Evolutionary conservation across 2,888 invertebrate species (phyloP), one percentile per base, ranked within the genome.

Genomic region (Gasteruption jaculator): DNA sequence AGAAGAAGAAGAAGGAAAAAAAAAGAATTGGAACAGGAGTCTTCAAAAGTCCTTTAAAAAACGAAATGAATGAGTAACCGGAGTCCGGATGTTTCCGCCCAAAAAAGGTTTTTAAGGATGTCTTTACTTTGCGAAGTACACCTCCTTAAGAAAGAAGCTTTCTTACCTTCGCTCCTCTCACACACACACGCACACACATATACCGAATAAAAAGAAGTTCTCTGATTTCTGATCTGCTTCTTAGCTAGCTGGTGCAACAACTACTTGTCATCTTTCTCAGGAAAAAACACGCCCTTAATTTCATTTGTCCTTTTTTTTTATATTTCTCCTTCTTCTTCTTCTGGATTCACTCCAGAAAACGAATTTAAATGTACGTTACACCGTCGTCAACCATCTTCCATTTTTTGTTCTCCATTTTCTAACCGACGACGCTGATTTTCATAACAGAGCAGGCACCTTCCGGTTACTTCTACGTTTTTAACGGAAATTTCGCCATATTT

Each of bases 51-150:
- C 11, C n/a, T 8, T 2, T 14, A 5, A 35, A 36, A 36, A 7
- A 15, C 31, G 38, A 44, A 46, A 46, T 63, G 65, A 69, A 68
- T 65, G 52, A 54, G 69, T 66, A 69, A 70, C 60, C 59, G 56
- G 70, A 70, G 65, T 65, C 70, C 70, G 70, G 70, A 70, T 70
- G 70, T 70, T 55, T 49, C 63, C 69, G 70, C 70, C 70, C 70
- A 68, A 31, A 41, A 45, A 41, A 42, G 43, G 45, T 54, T 54
- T 51, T 49, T 56, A 54, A 53, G 50, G 50, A 50, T 41, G 38
- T 39, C 46, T 33, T 24, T 44, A 7, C 35, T 21, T 29, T 29
- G 29, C n/a, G n/a, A n/a, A n/a, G n/a, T n/a, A n/a, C n/a, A n/a
- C n/a, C n/a, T n/a, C n/a, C n/a, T n/a, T n/a, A n/a, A n/a, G n/a